Evolutionary conservation across 2,888 invertebrate species (phyloP), one percentile per base, ranked within the genome.

Genomic region (Mimumesa dahlbomi): DNA sequence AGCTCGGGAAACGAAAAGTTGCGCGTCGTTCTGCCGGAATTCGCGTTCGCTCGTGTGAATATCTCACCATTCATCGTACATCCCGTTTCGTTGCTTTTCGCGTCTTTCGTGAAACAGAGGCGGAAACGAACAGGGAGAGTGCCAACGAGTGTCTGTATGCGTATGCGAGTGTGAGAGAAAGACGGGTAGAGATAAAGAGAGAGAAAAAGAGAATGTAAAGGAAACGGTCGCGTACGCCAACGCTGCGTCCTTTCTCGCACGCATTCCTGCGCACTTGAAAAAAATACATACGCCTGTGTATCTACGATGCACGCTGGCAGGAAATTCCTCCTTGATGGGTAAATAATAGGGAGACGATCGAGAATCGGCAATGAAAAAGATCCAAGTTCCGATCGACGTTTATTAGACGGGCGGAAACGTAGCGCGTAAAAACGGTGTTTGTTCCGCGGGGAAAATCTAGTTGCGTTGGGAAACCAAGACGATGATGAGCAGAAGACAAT

Each of bases 191-290:
- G 56, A 45, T 50, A 54, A 52, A 46, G 43, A 19, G 6, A 38
- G 14, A 49, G 46, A 48, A 38, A 52, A 48, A 57, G 42, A 43
- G 48, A 31, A 14, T 13, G 59, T 49, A 43, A 61, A 52, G 46
- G 31, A 58, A 54, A 65, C 54, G 52, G 31, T 45, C 65, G 64
- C 64, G 46, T 61, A 65, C 67, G 57, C 52, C 74, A 72, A 63
- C 67, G 48, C 34, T 57, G 65, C 65, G 66, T 69, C 66, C 69
- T 64, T 79, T 58, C 75, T 71, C 63, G 73, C 75, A 72, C 73
- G 73, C 73, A 79, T 81, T 79, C 81, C 81, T 77, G 73, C 77
- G 73, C 69, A 75, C 79, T 81, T 73, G 38, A 34, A 43, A 36
- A 45, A 25, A 25, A 25, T 5, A 25, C 3, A 25, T 5, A 25